Base-by-base conservation (phyloP, 2,888 invertebrate genomes). In the Linnaemya tessellans region DNA sequence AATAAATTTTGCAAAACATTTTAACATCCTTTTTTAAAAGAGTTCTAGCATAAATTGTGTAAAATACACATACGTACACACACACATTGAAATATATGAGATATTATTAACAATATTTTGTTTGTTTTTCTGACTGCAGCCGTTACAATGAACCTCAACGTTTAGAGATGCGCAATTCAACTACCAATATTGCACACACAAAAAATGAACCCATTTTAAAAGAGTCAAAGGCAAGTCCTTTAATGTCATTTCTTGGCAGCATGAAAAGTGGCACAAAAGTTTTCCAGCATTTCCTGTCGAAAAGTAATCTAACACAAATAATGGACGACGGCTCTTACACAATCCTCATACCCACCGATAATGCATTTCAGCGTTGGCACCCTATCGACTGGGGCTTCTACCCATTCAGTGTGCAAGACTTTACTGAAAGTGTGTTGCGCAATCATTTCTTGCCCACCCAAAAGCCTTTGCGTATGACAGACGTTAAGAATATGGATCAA, bases 321-420 rank as follows among this genome's bases (percentile, higher is more conserved):
- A 93, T 93, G 89, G 94, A 94, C 89, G 92, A 92, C 84, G 91
- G 93, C 88, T 93, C 94, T 87, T 95, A 94, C 89, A 95, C 95
- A 43, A 94, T 95, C 15, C 93, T 95, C 85, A 94, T 95, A 86
- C 95, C 95, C 73, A 94, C 94, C 77, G 95, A 95, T 90, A 94
- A 94, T 90, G 95, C 95, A 81, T 95, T 95, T 89, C 95, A 95
- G 89, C 92, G 94, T 86, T 95, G 95, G 95, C 95, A 95, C 91
- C 95, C 95, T 77, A 95, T 95, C 88, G 95, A 95, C 90, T 95
- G 95, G 95, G 95, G 95, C 62, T 95, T 95, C 92, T 95, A 95
- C 91, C 95, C 95, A 5, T 95, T 95, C 90, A 94, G 94, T 88
- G 95, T 95, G 68, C 94, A 94, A 51, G 94, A 95, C 89, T 95